Percentiles rank a stretch among this genome's conserved stretches.
phyloP scores from a whole-genome alignment of 2,888 invertebrate genomes.

The Ecdyonurus torrentis region DNA sequence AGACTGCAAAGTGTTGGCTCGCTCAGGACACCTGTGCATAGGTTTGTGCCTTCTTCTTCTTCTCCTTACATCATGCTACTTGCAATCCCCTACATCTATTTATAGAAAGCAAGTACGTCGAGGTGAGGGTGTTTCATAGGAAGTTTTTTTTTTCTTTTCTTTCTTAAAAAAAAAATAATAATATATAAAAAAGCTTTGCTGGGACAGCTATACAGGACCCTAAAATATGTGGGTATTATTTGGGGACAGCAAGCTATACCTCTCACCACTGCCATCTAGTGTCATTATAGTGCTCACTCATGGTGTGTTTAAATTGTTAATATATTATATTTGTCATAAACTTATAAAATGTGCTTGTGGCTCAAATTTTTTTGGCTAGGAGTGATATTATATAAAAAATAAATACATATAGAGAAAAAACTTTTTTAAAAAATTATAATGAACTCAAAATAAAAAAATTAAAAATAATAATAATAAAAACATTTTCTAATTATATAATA shows the following conservation, averaged over 20 bases:
- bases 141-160: no score
- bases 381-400: no score
- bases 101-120: background rate
- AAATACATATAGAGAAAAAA: no score
- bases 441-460: no score
- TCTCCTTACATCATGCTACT: slow-evolving; percentile 4
- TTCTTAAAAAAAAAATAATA: no score
- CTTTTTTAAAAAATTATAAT: no score
- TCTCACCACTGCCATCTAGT: background rate
- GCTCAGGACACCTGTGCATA: slow-evolving; percentile 13
- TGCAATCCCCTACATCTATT: background rate
- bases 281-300: background rate
- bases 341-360: background rate
- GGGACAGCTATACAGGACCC: background rate
- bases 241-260: background rate
- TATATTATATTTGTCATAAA: background rate
- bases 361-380: background rate
- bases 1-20: slow-evolving; percentile 9
- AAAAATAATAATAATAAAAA: no score
- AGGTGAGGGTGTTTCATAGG: background rate
- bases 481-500: no score
- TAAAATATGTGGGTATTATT: background rate
- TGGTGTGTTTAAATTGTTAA: background rate
- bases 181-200: no score
- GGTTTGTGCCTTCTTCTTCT: slow-evolving; percentile 15